Evolutionary conservation across 1,140 invertebrate species (phyloP).

Genomic region (Heliothis subflexa): DNA sequence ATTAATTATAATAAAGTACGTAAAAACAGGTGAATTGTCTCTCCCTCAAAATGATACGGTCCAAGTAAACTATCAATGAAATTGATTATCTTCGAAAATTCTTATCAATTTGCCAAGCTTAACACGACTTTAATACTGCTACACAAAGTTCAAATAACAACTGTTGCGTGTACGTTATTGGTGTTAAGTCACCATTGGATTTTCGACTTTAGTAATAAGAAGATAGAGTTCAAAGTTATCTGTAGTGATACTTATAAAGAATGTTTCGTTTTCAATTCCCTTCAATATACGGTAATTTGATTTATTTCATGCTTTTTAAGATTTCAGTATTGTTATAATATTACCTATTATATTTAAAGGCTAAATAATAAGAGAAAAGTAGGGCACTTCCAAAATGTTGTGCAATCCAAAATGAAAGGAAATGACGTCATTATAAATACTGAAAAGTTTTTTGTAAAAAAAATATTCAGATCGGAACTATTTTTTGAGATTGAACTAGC

Average conservation of each 20-base stretch:
- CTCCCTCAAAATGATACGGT: constrained; percentile 15
- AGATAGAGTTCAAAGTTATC: not conserved
- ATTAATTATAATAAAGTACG: constrained; percentile 3
- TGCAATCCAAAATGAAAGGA: too few relatives aligned
- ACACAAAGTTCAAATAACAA: not conserved
- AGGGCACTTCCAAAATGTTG: not conserved
- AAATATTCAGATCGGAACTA: too few relatives aligned
- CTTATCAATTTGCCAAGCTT: not conserved
- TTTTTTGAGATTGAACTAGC: too few relatives aligned
- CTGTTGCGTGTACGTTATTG: not conserved
- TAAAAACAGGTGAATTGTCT: constrained; percentile 13
- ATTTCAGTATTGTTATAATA: constrained; percentile 12
- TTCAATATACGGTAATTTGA: constrained; percentile 3
- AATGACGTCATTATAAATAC: too few relatives aligned
- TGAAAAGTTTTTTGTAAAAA: too few relatives aligned
- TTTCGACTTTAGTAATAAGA: not conserved
- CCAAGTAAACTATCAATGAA: constrained; percentile 10
- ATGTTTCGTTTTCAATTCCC: not conserved
- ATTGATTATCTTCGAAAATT: constrained; percentile 28
- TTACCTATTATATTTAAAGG: not conserved
- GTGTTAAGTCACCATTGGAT: not conserved
- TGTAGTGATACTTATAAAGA: not conserved
- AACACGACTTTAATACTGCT: not conserved
- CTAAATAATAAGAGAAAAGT: not conserved
- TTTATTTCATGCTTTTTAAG: constrained; percentile 26